Evolutionary conservation across 2,113 vertebrate species (phyloP).

Genomic region (Laticauda colubrina): DNA sequence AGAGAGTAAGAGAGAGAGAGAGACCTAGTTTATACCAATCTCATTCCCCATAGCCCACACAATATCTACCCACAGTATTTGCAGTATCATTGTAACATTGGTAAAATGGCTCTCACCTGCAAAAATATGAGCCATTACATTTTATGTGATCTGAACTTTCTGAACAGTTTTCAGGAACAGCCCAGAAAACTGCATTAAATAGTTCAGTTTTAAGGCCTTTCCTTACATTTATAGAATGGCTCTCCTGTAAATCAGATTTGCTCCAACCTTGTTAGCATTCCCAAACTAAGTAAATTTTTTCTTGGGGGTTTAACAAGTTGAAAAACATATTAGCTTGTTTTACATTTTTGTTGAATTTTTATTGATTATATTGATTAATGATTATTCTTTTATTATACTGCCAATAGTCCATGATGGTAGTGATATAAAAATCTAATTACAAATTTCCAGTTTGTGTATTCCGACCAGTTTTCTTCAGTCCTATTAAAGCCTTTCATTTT

Average conservation of each 20-base stretch:
- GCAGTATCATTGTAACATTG: too few relatives aligned
- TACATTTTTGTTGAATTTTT: background rate
- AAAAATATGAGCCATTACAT: background rate
- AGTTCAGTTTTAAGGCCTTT: background rate
- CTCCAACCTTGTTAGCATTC: background rate
- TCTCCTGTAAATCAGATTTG: background rate
- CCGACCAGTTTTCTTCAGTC: background rate
- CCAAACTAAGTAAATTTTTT: background rate
- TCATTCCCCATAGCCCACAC: background rate
- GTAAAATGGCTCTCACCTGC: background rate
- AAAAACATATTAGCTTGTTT: background rate
- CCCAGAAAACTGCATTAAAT: background rate
- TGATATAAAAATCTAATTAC: background rate
- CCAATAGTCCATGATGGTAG: background rate
- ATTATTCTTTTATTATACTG: background rate
- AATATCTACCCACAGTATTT: too few relatives aligned
- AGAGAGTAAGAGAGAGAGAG: too few relatives aligned
- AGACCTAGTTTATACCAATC: background rate
- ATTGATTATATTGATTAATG: background rate
- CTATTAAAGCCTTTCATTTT: background rate
- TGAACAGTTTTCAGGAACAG: background rate
- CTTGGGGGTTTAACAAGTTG: background rate
- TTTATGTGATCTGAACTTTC: background rate
- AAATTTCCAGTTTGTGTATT: background rate
- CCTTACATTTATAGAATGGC: background rate